Evolutionary conservation across 2,113 vertebrate species (phyloP), one percentile per base, ranked within the genome.

Genomic region (Solea senegalensis): DNA sequence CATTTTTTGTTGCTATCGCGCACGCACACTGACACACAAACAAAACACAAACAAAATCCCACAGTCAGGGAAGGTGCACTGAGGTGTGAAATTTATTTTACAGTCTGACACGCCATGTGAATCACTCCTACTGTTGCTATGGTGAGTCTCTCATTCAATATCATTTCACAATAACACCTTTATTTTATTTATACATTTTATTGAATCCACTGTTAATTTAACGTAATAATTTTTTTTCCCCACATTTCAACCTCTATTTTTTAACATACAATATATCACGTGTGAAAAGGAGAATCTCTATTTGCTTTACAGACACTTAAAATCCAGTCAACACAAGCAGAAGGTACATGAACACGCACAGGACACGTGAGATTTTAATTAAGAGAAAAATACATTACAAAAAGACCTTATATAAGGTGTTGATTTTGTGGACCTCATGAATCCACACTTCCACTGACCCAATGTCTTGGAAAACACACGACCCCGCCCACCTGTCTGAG

Each of bases 11-110:
- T 61, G 52, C 63, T 51, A 73, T 59, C 76, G 26, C 50, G 4
- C 53, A 56, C 60, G 46, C 45, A 51, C 59, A 51, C 49, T 14
- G 15, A 49, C 39, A 58, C 50, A 58, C 57, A 41, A 53, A 69
- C 56, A 46, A 56, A 63, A 71, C 55, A 67, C 60, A 76, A 62
- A 80, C 45, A 69, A 51, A 76, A 62, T 70, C 72, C 79, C 72
- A 63, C 78, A 67, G 69, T 51, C 52, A 80, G 84, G 60, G 69
- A 15, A 14, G 72, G 81, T 74, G 78, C 81, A 69, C 46, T 48
- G 80, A 89, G 74, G 85, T 92, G 91, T 91, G 83, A 92, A 86
- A 92, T 92, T 74, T 92, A 89, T 88, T 90, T 94, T 87, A 81
- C 84, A 83, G 84, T 71, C 84, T 80, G 84, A 86, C 89, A 90